Base-by-base conservation (phyloP, 2,113 vertebrate species). In the Cervus canadensis region DNA sequence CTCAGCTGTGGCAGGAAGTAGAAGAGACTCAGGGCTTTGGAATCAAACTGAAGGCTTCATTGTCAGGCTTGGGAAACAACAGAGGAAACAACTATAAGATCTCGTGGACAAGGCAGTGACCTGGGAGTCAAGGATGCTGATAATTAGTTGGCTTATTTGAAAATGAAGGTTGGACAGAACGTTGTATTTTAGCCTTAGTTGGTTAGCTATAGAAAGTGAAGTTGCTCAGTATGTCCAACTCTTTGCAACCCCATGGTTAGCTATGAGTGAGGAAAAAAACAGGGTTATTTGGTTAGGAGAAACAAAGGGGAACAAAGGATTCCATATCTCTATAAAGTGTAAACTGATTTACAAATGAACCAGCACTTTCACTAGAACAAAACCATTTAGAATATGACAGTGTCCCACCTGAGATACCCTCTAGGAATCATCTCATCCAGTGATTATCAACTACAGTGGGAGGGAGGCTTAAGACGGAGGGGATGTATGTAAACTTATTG, bases 1-100 rank as follows among this genome's bases (percentile, higher is more conserved):
- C 82, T 94, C 89, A 98, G 91, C 67, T 89, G 30, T 96, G 97
- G 48, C 86, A 94, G 95, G 91, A 98, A 97, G 78, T 96, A 50
- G 93, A 96, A 95, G 86, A 97, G 97, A 97, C 95, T 21, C 19
- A 54, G 79, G 50, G 43, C 54, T 91, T 89, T 97, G 97, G 91
- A 95, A 86, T 82, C 89, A 93, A 95, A 91, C 57, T 62, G 81
- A 97, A 88, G 90, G 84, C 81, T 54, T 92, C 74, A 11, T 50
- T 94, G 45, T 96, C 94, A 7, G 12, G 50, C 88, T 57, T 59
- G 85, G 50, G 67, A 94, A 98, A 87, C 64, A 92, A 8, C 45
- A 23, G 74, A 90, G 76, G 88, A 97, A 97, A 97, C 59, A 83
- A 54, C 91, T 94, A 86, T 6, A 23, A 74, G 76, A 83, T 95